A percentile compares a stretch with the other conserved stretches of the same genome.
phyloP scores from a whole-genome alignment of 2,113 vertebrate species.

The Collichthys lucidus region DNA sequence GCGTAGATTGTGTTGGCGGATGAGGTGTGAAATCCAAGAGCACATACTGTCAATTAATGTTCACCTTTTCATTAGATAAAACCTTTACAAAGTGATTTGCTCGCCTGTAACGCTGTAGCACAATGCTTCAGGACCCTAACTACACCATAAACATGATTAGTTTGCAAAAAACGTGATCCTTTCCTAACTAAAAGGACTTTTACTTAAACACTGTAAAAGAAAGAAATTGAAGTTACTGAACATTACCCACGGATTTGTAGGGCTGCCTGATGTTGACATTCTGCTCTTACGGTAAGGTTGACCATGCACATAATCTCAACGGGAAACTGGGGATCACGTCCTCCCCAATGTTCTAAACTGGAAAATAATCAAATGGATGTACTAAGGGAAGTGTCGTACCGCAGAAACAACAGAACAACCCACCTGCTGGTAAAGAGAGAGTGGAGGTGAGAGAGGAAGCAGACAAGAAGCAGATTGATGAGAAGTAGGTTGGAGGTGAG shows the following conservation, averaged over 20 bases:
- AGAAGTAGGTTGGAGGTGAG: too few relatives aligned
- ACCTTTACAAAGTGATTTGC: not conserved
- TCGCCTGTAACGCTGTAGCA: too few relatives aligned
- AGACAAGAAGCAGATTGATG: too few relatives aligned
- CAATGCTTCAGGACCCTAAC: not conserved
- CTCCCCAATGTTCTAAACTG: too few relatives aligned
- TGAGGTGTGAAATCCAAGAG: not conserved
- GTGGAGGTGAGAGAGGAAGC: too few relatives aligned
- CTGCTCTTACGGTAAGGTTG: not conserved
- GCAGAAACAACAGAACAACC: too few relatives aligned
- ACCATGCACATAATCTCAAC: not conserved
- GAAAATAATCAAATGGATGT: too few relatives aligned
- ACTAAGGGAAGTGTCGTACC: too few relatives aligned
- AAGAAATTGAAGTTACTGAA: not conserved
- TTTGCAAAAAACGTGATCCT: too few relatives aligned
- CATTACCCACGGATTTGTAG: not conserved
- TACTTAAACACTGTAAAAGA: not conserved
- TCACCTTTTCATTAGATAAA: not conserved
- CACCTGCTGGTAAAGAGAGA: too few relatives aligned
- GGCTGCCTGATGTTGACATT: not conserved
- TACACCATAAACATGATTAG: not conserved
- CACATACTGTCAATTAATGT: not conserved
- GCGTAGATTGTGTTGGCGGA: not conserved
- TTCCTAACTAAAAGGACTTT: not conserved
- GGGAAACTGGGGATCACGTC: too few relatives aligned